phyloP scores from a whole-genome alignment of 2,797 vertebrate genomes.

The Moxostoma hubbsi region DNA sequence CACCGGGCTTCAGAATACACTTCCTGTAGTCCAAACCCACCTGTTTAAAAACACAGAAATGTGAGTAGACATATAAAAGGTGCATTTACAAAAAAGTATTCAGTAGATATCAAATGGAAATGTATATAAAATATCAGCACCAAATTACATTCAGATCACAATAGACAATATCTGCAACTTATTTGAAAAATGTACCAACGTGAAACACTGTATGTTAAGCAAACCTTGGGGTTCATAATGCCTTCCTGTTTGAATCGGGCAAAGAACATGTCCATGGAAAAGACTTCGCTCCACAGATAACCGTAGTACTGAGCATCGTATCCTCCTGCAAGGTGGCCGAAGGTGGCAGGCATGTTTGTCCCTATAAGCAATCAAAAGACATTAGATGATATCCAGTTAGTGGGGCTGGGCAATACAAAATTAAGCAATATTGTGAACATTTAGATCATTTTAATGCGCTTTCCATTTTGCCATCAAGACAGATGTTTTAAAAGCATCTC shows the following conservation, averaged over 20 bases:
- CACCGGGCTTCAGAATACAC: conserved; percentile 88
- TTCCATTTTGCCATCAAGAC: no score
- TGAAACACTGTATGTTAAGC: conserved; percentile 9
- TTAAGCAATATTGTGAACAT: no score
- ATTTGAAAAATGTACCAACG: neutral
- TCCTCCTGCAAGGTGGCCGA: conserved; percentile 92
- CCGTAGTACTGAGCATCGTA: conserved; percentile 98
- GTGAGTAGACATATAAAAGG: neutral
- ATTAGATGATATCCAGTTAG: neutral
- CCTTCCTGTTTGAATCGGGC: conserved; percentile 94
- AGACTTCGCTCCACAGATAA: conserved; percentile 97
- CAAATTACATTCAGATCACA: neutral
- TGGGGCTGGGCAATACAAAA: no score
- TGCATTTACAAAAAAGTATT: neutral
- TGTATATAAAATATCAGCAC: neutral
- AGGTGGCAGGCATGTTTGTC: conserved; percentile 96
- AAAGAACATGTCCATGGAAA: conserved; percentile 97
- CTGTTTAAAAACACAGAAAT: conserved; percentile 66
- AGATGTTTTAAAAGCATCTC: no score
- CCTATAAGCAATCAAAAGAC: conserved; percentile 67
- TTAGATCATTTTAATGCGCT: no score
- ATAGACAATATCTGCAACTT: neutral
- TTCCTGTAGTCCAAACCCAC: conserved; percentile 92
- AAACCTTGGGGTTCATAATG: conserved; percentile 90
- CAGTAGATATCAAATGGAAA: no score